Percentiles rank a stretch among this genome's conserved stretches.
These are phyloP conservation scores for Gobio occitaniae DNA, from an alignment of 2,797 vertebrate species.

Conservation along the genomic window DNA sequence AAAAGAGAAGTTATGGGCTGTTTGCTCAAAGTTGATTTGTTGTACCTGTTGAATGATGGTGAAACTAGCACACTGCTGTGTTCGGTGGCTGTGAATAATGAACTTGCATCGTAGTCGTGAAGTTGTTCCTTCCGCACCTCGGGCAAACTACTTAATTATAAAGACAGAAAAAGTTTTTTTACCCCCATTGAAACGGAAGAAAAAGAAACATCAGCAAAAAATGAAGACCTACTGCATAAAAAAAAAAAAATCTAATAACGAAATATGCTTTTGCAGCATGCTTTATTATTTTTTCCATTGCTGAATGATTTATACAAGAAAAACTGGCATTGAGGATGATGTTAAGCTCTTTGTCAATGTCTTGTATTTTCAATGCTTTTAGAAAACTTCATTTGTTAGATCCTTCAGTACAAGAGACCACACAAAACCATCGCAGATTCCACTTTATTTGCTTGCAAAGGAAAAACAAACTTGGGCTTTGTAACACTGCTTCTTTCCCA, in stretches of 20 bases:
- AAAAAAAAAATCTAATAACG: constrained; percentile 45
- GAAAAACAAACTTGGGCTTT: constrained; percentile 14
- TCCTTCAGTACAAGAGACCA: not conserved
- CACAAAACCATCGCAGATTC: constrained; percentile 18
- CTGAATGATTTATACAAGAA: constrained; percentile 53
- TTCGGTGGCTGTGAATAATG: constrained; percentile 46
- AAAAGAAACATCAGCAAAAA: constrained; percentile 52
- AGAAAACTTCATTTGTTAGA: constrained; percentile 17
- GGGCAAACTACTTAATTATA: constrained; percentile 37
- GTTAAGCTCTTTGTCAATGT: constrained; percentile 14
- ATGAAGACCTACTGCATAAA: constrained; percentile 31
- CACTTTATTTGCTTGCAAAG: constrained; percentile 37
- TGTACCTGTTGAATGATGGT: constrained; percentile 33
- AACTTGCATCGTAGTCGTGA: constrained; percentile 5
- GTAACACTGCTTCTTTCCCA: constrained; percentile 16
- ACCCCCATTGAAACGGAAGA: constrained; percentile 1
- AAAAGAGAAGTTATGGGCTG: constrained; percentile 3
- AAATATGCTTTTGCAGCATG: constrained; percentile 55
- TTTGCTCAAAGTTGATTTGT: constrained; percentile 46
- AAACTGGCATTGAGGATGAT: constrained; percentile 4
- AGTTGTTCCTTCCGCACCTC: constrained; percentile 1
- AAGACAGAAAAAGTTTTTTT: constrained; percentile 25
- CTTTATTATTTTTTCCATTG: constrained; percentile 46
- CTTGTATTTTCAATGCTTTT: not conserved
- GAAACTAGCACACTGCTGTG: constrained; percentile 21